Evolutionary conservation across 2,888 invertebrate species (phyloP).

Genomic region (Gasteruption jaculator): DNA sequence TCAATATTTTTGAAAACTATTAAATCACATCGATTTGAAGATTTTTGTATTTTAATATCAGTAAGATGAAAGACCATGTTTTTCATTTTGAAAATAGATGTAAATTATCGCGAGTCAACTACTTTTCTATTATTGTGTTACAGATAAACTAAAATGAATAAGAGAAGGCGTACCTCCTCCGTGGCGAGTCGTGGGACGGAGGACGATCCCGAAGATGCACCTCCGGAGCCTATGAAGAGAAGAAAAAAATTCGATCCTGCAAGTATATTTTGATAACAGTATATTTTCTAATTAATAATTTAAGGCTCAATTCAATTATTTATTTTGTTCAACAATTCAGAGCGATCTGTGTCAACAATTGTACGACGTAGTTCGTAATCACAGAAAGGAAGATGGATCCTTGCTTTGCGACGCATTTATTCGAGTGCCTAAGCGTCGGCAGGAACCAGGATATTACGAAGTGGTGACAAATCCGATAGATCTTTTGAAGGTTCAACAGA

Average conservation of each 20-base stretch:
- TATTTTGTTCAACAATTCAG: conserved; percentile 45
- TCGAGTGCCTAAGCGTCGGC: conserved; percentile 88
- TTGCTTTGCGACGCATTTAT: conserved; percentile 92
- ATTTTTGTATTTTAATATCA: neutral
- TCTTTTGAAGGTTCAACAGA: conserved; percentile 90
- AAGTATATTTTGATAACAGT: conserved; percentile 39
- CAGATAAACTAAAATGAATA: conserved; percentile 60
- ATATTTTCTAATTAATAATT: neutral
- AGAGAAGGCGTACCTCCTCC: conserved; percentile 79
- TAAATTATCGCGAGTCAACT: neutral
- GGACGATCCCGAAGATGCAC: conserved; percentile 69
- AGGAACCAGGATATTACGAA: conserved; percentile 87
- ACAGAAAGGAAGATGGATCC: conserved; percentile 88
- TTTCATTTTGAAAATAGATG: conserved; percentile 5
- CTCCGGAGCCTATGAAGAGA: conserved; percentile 53
- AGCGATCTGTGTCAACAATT: conserved; percentile 85
- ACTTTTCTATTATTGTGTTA: conserved; percentile 14
- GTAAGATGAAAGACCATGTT: conserved; percentile 1
- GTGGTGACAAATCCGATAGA: conserved; percentile 94
- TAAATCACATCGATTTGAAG: too few relatives aligned
- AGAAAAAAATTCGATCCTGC: conserved; percentile 75
- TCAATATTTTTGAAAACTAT: too few relatives aligned
- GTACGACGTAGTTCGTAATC: conserved; percentile 85
- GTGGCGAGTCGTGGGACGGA: conserved; percentile 70
- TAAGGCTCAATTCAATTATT: neutral